Percentiles rank a stretch among this genome's conserved stretches.
Evolutionary conservation across 2,797 vertebrate species (phyloP).

Genomic region (Pempheris klunzingeri): DNA sequence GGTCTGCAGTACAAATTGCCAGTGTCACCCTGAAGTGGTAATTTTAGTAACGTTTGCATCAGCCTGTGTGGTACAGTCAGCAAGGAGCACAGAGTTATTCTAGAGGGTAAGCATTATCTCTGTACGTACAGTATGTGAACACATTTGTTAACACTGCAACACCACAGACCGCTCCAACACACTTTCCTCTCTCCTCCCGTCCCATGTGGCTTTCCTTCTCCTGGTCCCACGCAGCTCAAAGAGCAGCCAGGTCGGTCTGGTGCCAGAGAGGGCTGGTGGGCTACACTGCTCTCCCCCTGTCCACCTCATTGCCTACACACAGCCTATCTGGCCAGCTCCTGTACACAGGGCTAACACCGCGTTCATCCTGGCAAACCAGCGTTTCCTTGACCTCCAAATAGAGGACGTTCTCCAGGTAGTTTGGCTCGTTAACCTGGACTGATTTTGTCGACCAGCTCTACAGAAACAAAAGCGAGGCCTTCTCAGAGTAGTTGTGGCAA

Average conservation of each 20-base stretch:
- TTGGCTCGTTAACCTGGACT: constrained; percentile 54
- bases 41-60: constrained; percentile 83
- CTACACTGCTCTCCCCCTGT: constrained; percentile 60
- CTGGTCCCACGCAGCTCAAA: constrained; percentile 65
- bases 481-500: background rate
- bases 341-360: constrained; percentile 55
- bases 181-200: constrained; percentile 51
- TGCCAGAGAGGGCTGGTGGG: constrained; percentile 73
- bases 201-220: constrained; percentile 60
- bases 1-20: constrained; percentile 84
- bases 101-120: constrained; percentile 73
- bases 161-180: constrained; percentile 47
- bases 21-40: constrained; percentile 80
- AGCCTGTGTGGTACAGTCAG: constrained; percentile 80
- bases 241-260: constrained; percentile 69
- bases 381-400: constrained; percentile 83
- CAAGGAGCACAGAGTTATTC: constrained; percentile 56
- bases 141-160: constrained; percentile 62
- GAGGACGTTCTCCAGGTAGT: constrained; percentile 78
- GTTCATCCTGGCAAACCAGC: constrained; percentile 78
- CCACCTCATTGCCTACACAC: constrained; percentile 74
- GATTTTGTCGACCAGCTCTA: constrained; percentile 34
- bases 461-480: constrained; percentile 31
- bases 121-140: constrained; percentile 58
- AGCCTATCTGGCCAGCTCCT: constrained; percentile 64